A percentile compares a stretch with the other conserved stretches of the same genome.
phyloP scores from a whole-genome alignment of 1,140 invertebrate genomes.

The Drosophila albomicans region DNA sequence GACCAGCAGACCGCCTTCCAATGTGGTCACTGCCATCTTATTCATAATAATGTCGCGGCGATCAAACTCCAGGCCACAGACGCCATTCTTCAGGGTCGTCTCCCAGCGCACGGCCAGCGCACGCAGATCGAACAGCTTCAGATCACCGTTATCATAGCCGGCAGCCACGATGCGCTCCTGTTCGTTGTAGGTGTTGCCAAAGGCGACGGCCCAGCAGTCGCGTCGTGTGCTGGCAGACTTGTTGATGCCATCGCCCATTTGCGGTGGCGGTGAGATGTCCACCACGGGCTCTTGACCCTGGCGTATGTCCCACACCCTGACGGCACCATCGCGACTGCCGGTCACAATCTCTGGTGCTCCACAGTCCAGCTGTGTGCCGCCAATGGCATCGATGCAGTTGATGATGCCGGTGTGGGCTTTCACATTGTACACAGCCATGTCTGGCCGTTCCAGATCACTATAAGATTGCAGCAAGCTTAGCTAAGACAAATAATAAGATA shows the following conservation, averaged over 20 bases:
- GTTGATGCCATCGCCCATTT: slow-evolving; percentile 87
- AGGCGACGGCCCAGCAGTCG: slow-evolving; percentile 95
- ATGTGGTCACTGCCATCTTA: slow-evolving; percentile 95
- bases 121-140: slow-evolving; percentile 97
- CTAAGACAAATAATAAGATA: neutral
- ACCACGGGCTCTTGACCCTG: slow-evolving; percentile 95
- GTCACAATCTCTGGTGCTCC: slow-evolving; percentile 98
- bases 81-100: slow-evolving; percentile 96
- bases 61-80: slow-evolving; percentile 96
- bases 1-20: slow-evolving; percentile 96
- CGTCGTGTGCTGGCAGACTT: slow-evolving; percentile 86
- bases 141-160: slow-evolving; percentile 98
- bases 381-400: slow-evolving; percentile 96
- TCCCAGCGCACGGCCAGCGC: slow-evolving; percentile 95
- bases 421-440: slow-evolving; percentile 91
- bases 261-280: slow-evolving; percentile 91
- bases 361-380: slow-evolving; percentile 92
- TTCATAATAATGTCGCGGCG: slow-evolving; percentile 98
- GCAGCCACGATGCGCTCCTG: slow-evolving; percentile 94
- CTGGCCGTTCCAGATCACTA: slow-evolving; percentile 92
- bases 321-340: slow-evolving; percentile 95
- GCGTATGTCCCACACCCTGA: slow-evolving; percentile 98
- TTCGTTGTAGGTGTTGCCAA: slow-evolving; percentile 95
- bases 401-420: slow-evolving; percentile 95
- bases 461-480: slow-evolving; percentile 47